Evolutionary conservation across 2,888 invertebrate species (phyloP).

Genomic region (Poecilobothrus nobilitatus): DNA sequence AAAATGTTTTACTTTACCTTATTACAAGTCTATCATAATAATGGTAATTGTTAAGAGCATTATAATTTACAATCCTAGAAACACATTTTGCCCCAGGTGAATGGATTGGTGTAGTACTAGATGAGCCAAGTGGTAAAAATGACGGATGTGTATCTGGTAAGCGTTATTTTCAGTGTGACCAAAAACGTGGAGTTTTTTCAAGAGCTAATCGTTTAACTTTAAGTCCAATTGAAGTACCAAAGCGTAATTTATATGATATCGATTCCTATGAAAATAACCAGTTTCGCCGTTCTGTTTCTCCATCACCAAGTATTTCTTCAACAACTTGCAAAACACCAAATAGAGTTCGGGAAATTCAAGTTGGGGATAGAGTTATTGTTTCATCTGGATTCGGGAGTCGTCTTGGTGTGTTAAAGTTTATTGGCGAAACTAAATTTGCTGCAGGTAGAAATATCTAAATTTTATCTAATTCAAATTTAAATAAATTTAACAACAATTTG

Average conservation of each 20-base stretch:
- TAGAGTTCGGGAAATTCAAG: constrained; percentile 53
- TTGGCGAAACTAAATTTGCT: constrained; percentile 86
- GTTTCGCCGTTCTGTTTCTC: constrained; percentile 35
- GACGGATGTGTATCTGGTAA: constrained; percentile 90
- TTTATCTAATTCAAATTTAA: neutral
- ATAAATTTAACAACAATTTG: neutral
- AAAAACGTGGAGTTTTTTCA: constrained; percentile 89
- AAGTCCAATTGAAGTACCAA: constrained; percentile 54
- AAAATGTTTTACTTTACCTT: too few relatives aligned
- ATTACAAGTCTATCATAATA: too few relatives aligned
- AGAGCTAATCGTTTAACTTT: constrained; percentile 76
- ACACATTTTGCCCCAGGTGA: constrained; percentile 96
- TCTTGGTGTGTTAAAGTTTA: constrained; percentile 73
- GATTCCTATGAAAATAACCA: constrained; percentile 30
- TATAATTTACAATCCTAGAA: constrained; percentile 58
- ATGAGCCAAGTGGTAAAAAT: constrained; percentile 93
- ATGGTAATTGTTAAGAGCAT: too few relatives aligned
- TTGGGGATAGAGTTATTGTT: constrained; percentile 89
- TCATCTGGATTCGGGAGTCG: constrained; percentile 80
- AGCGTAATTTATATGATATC: constrained; percentile 40
- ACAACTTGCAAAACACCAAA: constrained; percentile 31
- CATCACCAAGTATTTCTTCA: constrained; percentile 29
- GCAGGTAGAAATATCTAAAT: too few relatives aligned
- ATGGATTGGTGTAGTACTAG: constrained; percentile 96
- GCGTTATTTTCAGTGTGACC: constrained; percentile 88